These are phyloP conservation scores for Anarhynchus alexandrinus DNA, from an alignment of 2,113 vertebrate species.

Conservation along the genomic window DNA sequence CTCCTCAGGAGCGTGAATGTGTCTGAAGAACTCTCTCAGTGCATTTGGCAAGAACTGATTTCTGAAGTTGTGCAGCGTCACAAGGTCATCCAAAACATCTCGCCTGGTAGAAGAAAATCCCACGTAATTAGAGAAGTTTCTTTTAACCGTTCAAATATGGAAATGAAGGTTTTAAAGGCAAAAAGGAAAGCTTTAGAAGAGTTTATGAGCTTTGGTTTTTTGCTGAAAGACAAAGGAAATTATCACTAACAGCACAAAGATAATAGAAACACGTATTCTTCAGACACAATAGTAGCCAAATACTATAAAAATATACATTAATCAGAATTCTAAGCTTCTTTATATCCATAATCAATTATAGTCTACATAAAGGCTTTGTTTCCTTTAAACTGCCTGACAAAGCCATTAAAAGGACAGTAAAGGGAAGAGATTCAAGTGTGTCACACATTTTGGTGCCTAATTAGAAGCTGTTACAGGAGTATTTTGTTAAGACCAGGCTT, in stretches of 20 bases:
- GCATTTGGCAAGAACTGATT: slow-evolving; percentile 99
- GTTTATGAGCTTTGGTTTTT: neutral
- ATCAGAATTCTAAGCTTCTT: neutral
- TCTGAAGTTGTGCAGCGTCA: slow-evolving; percentile 98
- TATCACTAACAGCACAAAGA: neutral
- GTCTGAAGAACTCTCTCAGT: slow-evolving; percentile 95
- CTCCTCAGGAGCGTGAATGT: slow-evolving; percentile 97
- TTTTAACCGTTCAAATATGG: neutral
- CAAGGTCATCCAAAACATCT: slow-evolving; percentile 96
- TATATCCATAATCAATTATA: neutral
- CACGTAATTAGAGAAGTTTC: neutral
- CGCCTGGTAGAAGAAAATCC: slow-evolving; percentile 74
- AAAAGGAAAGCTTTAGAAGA: neutral
- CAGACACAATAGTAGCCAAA: neutral
- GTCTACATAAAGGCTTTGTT: neutral
- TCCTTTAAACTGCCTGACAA: neutral
- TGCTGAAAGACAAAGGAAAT: neutral
- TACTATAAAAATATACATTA: neutral
- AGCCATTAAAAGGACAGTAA: neutral
- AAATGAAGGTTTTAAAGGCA: neutral
- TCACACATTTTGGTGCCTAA: neutral
- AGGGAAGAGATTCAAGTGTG: neutral
- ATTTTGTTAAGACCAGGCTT: neutral
- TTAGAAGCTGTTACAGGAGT: neutral
- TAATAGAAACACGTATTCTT: neutral